Evolutionary conservation across 2,113 vertebrate genomes (phyloP), one percentile per base, ranked within the genome.

Genomic region (Oncorhynchus mykiss): DNA sequence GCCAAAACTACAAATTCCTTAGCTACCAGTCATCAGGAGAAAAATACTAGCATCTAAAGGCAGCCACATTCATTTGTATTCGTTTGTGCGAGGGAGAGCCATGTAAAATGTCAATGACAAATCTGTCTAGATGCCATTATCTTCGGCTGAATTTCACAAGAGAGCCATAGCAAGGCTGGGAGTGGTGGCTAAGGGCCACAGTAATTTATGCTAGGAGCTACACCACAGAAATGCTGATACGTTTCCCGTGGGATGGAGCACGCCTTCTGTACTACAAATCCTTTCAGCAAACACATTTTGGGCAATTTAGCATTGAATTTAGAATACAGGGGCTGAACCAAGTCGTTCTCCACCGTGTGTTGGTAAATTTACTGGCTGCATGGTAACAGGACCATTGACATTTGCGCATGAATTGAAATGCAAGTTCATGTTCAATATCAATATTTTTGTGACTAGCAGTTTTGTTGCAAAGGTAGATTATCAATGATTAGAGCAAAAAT

Each of bases 61-160:
- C 25, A 2, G 14, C 34, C 34, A 6, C 27, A 24, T 67, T 75
- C 84, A 79, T 88, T 75, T 79, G 75, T 80, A 82, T 89, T 88
- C 75, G 20, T 75, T 78, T 75, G 68, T 72, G 75, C 59, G 39
- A 45, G 39, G 39, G 39, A 45, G 49, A 65, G 73, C 81, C 76
- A 70, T 67, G 74, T 77, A 83, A 86, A 87, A 88, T 78, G 84
- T 82, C 82, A 88, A 62, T 59, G 84, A 80, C 73, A 72, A 69
- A 86, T 75, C 59, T 67, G 81, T 78, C 78, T 78, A 67, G 80
- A 83, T 70, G 54, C 70, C 71, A 78, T 85, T 85, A 82, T 85
- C 76, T 81, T n/a, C 1, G 68, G 13, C 18, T 59, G 75, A 81
- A 77, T 85, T 81, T 59, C 72, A 76, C 51, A 73, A 20, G 73